Percentiles rank a stretch among this genome's conserved stretches.
Conservation (phyloP, 2,113 vertebrate species). For the Otis tarda region DNA sequence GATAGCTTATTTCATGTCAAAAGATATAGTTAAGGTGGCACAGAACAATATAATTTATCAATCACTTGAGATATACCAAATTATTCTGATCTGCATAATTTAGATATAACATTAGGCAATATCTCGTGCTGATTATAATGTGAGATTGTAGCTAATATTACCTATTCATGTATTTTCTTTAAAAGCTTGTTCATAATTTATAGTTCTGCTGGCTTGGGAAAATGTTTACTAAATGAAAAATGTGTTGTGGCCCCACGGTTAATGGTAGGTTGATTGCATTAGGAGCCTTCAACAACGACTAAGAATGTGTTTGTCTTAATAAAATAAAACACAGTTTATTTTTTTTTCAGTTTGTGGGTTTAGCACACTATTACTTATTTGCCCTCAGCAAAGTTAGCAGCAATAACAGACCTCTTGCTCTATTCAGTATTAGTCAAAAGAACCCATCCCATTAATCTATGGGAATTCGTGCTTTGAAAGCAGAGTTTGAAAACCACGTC, state of each 20-base stretch:
- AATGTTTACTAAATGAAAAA: constrained; percentile 32
- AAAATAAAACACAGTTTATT: not conserved
- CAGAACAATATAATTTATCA: constrained; percentile 32
- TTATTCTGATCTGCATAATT: constrained; percentile 38
- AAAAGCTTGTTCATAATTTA: constrained; percentile 31
- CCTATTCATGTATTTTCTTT: constrained; percentile 39
- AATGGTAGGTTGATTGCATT: not conserved
- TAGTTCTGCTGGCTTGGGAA: not conserved
- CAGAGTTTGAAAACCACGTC: not conserved
- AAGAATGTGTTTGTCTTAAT: not conserved
- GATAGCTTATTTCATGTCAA: constrained; percentile 15
- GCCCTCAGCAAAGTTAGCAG: not conserved
- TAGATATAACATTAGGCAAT: not conserved
- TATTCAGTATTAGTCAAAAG: not conserved
- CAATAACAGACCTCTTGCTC: not conserved
- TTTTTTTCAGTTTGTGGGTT: not conserved
- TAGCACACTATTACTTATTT: not conserved
- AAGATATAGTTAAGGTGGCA: constrained; percentile 47
- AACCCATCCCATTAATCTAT: not conserved
- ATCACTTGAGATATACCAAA: constrained; percentile 5
- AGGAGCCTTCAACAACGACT: not conserved
- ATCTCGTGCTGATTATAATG: not conserved
- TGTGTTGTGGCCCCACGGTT: not conserved
- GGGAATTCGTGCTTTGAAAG: not conserved
- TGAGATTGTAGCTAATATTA: not conserved